Conservation (phyloP, 1,140 invertebrate genomes). For the Drosophila funebris region DNA sequence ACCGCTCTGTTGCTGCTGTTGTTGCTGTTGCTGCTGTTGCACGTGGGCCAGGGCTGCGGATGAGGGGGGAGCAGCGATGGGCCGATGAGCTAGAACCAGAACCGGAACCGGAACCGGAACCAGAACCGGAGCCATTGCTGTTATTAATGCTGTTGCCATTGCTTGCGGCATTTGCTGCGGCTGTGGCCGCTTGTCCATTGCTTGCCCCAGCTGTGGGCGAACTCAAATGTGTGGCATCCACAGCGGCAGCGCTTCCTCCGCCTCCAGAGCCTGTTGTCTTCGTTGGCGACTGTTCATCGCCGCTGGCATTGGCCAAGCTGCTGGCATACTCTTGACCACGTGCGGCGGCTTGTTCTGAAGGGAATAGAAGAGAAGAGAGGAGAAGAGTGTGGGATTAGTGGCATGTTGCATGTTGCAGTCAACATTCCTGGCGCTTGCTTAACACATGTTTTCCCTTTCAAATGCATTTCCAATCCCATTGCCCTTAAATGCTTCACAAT, state of each 20-base stretch:
- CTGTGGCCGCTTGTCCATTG: conserved; percentile 43
- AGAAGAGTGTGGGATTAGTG: conserved; percentile 5
- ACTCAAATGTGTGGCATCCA: conserved; percentile 5
- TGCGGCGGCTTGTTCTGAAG: conserved; percentile 71
- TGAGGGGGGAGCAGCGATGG: conserved; percentile 55
- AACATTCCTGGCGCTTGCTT: conserved; percentile 56
- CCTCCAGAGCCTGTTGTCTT: conserved; percentile 36
- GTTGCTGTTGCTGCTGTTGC: conserved; percentile 35
- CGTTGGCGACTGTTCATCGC: conserved; percentile 74
- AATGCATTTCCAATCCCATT: conserved; percentile 52
- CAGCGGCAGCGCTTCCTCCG: neutral
- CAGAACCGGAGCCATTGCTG: conserved; percentile 16
- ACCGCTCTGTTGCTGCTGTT: conserved; percentile 15
- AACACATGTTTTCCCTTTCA: conserved; percentile 56
- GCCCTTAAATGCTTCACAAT: conserved; percentile 65
- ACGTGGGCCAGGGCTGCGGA: conserved; percentile 2
- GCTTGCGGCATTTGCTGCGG: conserved; percentile 12
- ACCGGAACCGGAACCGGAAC: neutral
- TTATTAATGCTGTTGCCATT: conserved; percentile 34
- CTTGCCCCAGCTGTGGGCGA: conserved; percentile 15
- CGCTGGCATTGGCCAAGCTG: conserved; percentile 70
- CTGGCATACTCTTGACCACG: conserved; percentile 75
- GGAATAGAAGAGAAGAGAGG: neutral
- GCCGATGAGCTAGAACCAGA: conserved; percentile 1
- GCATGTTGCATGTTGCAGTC: neutral